These are phyloP conservation scores for Lethenteron reissneri DNA, from an alignment of 2,113 vertebrate genomes.

Conservation along the genomic window DNA sequence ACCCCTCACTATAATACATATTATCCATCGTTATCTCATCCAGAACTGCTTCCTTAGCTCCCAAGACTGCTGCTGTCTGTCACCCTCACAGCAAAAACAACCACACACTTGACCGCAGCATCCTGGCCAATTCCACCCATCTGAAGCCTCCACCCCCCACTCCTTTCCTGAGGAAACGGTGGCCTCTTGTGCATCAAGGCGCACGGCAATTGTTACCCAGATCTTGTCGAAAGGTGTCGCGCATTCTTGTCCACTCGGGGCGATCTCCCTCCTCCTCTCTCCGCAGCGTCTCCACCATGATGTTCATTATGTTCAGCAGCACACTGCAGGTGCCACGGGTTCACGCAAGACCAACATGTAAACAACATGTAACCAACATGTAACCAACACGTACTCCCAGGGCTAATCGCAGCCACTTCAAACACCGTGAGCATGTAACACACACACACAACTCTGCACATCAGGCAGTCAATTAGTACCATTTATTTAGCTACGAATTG, in stretches of 20 bases:
- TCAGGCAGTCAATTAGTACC: too few species aligned
- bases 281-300: constrained; percentile 74
- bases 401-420: neutral
- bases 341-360: neutral
- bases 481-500: too few species aligned
- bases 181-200: too few species aligned
- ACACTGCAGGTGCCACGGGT: constrained; percentile 28
- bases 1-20: too few species aligned
- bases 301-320: constrained; percentile 89
- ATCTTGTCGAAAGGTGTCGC: constrained; percentile 68
- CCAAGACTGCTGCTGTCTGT: too few species aligned
- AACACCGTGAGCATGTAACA: too few species aligned
- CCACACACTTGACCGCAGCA: neutral
- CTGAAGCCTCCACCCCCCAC: constrained; percentile 1
- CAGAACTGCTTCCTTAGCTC: too few species aligned
- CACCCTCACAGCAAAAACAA: neutral
- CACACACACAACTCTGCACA: too few species aligned
- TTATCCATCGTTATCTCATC: too few species aligned
- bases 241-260: constrained; percentile 54
- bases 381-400: neutral
- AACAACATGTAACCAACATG: neutral
- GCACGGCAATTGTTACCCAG: constrained; percentile 30
- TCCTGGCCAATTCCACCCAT: neutral
- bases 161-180: too few species aligned
- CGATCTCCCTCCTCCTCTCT: constrained; percentile 60